Base-by-base conservation (phyloP, 2,888 invertebrate genomes). In the Drosophila meridionalis region DNA sequence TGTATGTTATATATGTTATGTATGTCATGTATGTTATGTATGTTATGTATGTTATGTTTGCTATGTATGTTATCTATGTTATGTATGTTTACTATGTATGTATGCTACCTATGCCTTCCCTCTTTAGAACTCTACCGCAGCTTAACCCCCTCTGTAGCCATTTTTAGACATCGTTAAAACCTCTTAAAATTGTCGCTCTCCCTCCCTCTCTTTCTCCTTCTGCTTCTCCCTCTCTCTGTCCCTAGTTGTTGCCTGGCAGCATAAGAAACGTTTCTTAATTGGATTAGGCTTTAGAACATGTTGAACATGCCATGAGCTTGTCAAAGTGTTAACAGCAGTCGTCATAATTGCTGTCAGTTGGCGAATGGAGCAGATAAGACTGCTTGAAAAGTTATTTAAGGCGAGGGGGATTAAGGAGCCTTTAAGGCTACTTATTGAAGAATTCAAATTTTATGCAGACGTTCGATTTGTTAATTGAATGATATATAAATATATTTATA, bases 221-320 rank as follows among this genome's bases (percentile, higher is more conserved):
- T n/a, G 6, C 2, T 6, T 7, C 30, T 14, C 8, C 12, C 12
- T 7, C 14, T 9, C 4, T 50, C 2, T 50, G 30, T 7, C 42
- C 38, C 20, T 20, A 20, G 20, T 62, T 70, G 55, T 48, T 40
- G 59, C 47, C 48, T 55, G 59, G n/a, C 52, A 59, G 28, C 62
- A 34, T 9, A 43, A 38, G 32, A 64, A 59, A 60, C 56, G 62
- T 69, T 69, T 71, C 73, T 69, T 80, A 87, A 87, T 83, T 85
- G 74, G 70, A 82, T 87, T 80, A 71, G 48, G 60, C 20, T 60
- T 38, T 59, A 9, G 38, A 58, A 66, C 65, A 60, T 66, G 73
- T 76, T 65, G 6, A 66, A 58, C 73, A 80, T 56, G 73, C 38
- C 64, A 62, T 48, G 43, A 69, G 64, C 63, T 45, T 57, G 57